Evolutionary conservation across 1,140 invertebrate species (phyloP).

Genomic region (Pseudomyrmex dendroicus): DNA sequence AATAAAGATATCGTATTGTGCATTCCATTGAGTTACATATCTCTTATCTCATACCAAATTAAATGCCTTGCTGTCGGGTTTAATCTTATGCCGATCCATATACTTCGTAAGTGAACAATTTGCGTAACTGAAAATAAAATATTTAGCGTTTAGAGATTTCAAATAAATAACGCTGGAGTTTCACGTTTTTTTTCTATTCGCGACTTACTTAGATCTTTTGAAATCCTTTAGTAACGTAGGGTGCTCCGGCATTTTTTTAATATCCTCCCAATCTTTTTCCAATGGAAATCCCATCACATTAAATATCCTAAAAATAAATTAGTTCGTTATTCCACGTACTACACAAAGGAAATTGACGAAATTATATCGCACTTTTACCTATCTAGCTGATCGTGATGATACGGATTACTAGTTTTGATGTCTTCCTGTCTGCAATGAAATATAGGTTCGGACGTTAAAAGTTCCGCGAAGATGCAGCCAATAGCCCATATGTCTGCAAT

Average conservation of each 20-base stretch:
- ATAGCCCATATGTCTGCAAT: slow-evolving; percentile 99
- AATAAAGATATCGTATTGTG: slow-evolving; percentile 53
- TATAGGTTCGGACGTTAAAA: slow-evolving; percentile 99
- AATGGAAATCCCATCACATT: slow-evolving; percentile 99
- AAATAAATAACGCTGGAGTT: background rate
- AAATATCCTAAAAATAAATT: slow-evolving; percentile 92
- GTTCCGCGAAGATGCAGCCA: slow-evolving; percentile 99
- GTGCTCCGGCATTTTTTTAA: slow-evolving; percentile 99
- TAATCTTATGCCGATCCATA: slow-evolving; percentile 99
- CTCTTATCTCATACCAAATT: slow-evolving; percentile 89
- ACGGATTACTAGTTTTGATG: slow-evolving; percentile 99
- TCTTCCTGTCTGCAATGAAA: slow-evolving; percentile 99
- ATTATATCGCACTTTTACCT: slow-evolving; percentile 81
- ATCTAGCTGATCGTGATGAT: slow-evolving; percentile 99
- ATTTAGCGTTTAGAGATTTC: slow-evolving; percentile 19
- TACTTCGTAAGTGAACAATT: slow-evolving; percentile 98
- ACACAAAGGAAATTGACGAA: background rate
- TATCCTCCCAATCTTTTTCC: slow-evolving; percentile 99
- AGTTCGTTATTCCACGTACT: background rate
- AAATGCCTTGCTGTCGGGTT: slow-evolving; percentile 98
- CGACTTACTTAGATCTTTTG: slow-evolving; percentile 95
- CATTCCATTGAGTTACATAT: slow-evolving; percentile 14
- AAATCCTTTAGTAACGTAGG: slow-evolving; percentile 98
- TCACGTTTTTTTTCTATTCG: slow-evolving; percentile 18
- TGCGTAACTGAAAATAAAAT: slow-evolving; percentile 91